These are phyloP conservation scores for Aphyosemion australe DNA, from an alignment of 2,113 vertebrate genomes.

Conservation along the genomic window DNA sequence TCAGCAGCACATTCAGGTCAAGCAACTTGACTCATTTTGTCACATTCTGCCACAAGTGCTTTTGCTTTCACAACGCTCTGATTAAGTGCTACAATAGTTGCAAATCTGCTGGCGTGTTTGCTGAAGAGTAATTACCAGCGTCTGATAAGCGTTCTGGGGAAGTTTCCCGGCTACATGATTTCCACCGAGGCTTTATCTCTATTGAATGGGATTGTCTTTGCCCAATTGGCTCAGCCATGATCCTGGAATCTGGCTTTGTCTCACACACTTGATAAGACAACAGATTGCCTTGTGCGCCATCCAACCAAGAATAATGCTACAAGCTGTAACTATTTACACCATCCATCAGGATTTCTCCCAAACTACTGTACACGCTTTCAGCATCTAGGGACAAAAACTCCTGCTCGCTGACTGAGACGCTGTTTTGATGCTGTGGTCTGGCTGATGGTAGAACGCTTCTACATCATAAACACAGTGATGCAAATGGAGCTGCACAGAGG, in stretches of 20 bases:
- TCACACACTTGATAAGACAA: conserved; percentile 69
- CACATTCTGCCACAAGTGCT: conserved; percentile 55
- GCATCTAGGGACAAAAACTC: conserved; percentile 34
- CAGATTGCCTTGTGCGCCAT: conserved; percentile 64
- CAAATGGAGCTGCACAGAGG: conserved; percentile 27
- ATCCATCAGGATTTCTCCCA: conserved; percentile 57
- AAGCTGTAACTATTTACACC: conserved; percentile 64
- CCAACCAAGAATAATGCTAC: conserved; percentile 66
- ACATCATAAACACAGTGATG: conserved; percentile 31
- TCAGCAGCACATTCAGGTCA: conserved; percentile 65
- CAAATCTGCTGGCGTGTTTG: conserved; percentile 71
- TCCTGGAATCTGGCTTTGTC: conserved; percentile 70
- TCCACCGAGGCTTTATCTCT: conserved; percentile 67
- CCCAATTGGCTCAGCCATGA: conserved; percentile 62
- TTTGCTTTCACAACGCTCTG: conserved; percentile 56
- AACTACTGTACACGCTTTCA: conserved; percentile 33
- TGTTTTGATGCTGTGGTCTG: no score
- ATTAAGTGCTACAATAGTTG: conserved; percentile 67
- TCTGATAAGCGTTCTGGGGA: conserved; percentile 72
- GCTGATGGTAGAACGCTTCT: no score
- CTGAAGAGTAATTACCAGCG: conserved; percentile 66
- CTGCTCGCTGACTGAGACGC: conserved; percentile 15
- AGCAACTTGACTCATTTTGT: conserved; percentile 60
- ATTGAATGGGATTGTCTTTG: conserved; percentile 67
- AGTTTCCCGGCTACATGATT: conserved; percentile 69